Evolutionary conservation across 2,888 invertebrate species (phyloP), one percentile per base, ranked within the genome.

Genomic region (Seira ritae): DNA sequence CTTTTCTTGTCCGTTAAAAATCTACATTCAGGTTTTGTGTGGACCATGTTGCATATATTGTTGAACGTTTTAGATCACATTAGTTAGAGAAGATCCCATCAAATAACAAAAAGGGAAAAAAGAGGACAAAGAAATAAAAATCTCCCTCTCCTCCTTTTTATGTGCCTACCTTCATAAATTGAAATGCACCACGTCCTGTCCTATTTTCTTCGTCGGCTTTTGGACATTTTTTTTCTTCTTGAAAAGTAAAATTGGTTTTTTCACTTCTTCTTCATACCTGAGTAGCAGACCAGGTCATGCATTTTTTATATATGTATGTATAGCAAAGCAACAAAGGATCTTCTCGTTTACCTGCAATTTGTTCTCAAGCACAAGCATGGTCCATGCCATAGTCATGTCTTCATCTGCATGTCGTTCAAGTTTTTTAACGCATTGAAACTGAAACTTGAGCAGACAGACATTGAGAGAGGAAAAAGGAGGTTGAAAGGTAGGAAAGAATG

Each of bases 51-150:
- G 42, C n/a, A n/a, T 8, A 31, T 31, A 8, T 31, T 31, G 2
- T 8, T 55, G 12, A 15, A 55, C 55, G 1, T 55, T 55, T 55
- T 3, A 55, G 55, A 55, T 55, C 55, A 55, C 55, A n/a, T 55
- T 31, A 31, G n/a, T n/a, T n/a, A n/a, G n/a, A n/a, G n/a, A n/a
- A n/a, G 31, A 31, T 31, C 55, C 15, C 55, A 55, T 55, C 55
- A 55, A 55, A 55, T 17, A 17, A 55, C 55, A 55, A 55, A 55
- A 55, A 55, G 55, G 12, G 42, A 12, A 55, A 55, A 55, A 55
- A 55, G 55, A 55, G 55, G 55, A 55, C 55, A 55, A 17, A 55
- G 55, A 55, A 31, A 55, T 55, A 55, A 55, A 55, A n/a, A 31
- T 55, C 17, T 55, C 55, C 55, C 55, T 55, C 55, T 55, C 55